phyloP scores from a whole-genome alignment of 1,140 invertebrate genomes.

The Drosophila eugracilis region DNA sequence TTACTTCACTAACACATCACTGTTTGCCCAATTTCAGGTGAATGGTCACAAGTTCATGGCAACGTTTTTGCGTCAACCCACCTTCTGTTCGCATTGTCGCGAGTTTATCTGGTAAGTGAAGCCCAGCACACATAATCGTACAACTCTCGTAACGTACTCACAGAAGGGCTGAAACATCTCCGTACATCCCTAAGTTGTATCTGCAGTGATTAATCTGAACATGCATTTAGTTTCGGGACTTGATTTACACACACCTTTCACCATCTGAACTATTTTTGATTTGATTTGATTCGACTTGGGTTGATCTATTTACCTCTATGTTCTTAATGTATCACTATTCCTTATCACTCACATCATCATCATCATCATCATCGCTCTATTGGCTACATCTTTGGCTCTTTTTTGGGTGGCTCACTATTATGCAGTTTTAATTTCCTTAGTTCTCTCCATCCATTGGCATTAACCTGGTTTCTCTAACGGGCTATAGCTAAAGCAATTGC shows the following conservation, averaged over 20 bases:
- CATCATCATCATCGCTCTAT: slow-evolving; percentile 9
- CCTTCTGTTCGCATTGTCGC: slow-evolving; percentile 98
- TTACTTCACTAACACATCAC: background rate
- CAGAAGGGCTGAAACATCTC: slow-evolving; percentile 58
- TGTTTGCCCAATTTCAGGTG: slow-evolving; percentile 85
- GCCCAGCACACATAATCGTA: slow-evolving; percentile 37
- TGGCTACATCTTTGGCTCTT: slow-evolving; percentile 22
- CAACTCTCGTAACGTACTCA: slow-evolving; percentile 44
- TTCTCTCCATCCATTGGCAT: slow-evolving; percentile 24
- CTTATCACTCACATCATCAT: slow-evolving; percentile 8
- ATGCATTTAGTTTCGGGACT: slow-evolving; percentile 62
- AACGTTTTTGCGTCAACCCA: slow-evolving; percentile 98
- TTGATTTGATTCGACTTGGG: slow-evolving; percentile 33
- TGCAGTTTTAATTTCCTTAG: slow-evolving; percentile 31
- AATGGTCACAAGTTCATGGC: slow-evolving; percentile 99
- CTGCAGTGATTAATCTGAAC: slow-evolving; percentile 64
- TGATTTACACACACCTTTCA: slow-evolving; percentile 50
- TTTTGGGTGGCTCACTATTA: slow-evolving; percentile 30
- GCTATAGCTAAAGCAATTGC: slow-evolving; percentile 1
- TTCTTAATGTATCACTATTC: slow-evolving; percentile 54
- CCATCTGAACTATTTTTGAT: slow-evolving; percentile 35
- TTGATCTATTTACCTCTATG: slow-evolving; percentile 52
- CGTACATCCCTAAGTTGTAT: slow-evolving; percentile 72
- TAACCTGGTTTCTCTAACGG: slow-evolving; percentile 30
- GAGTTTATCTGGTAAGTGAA: slow-evolving; percentile 97